A percentile compares a stretch with the other conserved stretches of the same genome.
Evolutionary conservation across 2,888 invertebrate genomes (phyloP).

Genomic region (Caenorhabditis drosophilae): DNA sequence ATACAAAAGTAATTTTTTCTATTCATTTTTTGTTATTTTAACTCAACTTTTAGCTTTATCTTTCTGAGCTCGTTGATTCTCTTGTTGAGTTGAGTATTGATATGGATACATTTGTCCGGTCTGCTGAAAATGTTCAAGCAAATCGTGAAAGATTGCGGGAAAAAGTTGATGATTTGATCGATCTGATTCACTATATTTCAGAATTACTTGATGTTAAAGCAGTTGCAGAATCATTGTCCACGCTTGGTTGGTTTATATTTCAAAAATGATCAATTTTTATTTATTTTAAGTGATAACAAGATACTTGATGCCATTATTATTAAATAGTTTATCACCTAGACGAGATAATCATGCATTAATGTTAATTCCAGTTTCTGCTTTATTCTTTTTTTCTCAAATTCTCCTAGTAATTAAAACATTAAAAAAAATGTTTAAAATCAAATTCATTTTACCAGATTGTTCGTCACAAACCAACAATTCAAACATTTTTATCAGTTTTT

Average conservation of each 20-base stretch:
- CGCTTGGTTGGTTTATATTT: constrained; percentile 16
- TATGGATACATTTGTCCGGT: constrained; percentile 87
- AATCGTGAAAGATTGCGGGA: constrained; percentile 62
- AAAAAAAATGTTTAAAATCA: not conserved
- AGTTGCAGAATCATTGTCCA: constrained; percentile 37
- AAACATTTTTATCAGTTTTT: constrained; percentile 55
- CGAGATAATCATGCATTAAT: constrained; percentile 52
- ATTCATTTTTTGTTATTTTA: too few species aligned
- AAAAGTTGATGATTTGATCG: constrained; percentile 83
- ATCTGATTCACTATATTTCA: constrained; percentile 51
- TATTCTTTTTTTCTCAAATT: constrained; percentile 64
- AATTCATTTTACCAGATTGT: constrained; percentile 30
- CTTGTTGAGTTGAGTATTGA: constrained; percentile 97
- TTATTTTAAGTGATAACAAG: constrained; percentile 25
- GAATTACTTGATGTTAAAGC: constrained; percentile 46
- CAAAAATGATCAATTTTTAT: not conserved
- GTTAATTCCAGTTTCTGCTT: constrained; percentile 57
- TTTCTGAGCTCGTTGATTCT: constrained; percentile 97
- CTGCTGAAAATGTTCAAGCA: constrained; percentile 85
- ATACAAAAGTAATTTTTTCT: constrained; percentile 54
- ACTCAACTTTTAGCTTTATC: constrained; percentile 85
- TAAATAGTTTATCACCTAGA: constrained; percentile 41
- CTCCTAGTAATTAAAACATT: too few species aligned
- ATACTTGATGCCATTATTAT: constrained; percentile 40
- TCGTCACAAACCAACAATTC: constrained; percentile 46